phyloP scores from a whole-genome alignment of 2,113 vertebrate genomes.

The Melanocharis versteri region DNA sequence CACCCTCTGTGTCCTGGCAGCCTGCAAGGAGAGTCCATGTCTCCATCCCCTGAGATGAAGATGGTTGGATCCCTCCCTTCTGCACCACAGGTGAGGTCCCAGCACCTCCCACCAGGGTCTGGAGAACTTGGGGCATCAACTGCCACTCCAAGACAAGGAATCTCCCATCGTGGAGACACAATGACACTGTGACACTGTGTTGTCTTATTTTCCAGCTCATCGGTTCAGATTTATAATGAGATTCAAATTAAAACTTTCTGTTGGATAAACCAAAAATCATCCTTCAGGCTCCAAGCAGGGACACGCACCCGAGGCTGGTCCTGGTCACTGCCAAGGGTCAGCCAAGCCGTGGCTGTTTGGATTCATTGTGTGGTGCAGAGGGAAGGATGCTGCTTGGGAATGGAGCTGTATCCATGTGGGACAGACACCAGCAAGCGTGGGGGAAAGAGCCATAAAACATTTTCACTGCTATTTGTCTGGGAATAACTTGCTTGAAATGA shows the following conservation, averaged over 20 bases:
- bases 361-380: not conserved
- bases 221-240: not conserved
- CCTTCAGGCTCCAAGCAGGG: not conserved
- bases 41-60: not conserved
- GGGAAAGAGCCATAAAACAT: not conserved
- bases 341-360: rapidly evolving
- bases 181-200: rapidly evolving
- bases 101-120: not conserved
- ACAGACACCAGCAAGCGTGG: rapidly evolving
- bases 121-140: not conserved
- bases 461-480: not conserved
- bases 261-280: rapidly evolving
- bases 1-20: not conserved
- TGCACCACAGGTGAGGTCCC: not conserved
- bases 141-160: not conserved
- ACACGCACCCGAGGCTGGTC: rapidly evolving
- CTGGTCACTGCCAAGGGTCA: not conserved
- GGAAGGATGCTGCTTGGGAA: not conserved
- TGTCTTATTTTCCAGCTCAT: not conserved
- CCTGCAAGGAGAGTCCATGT: not conserved
- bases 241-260: not conserved
- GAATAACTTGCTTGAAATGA: not conserved
- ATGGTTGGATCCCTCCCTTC: not conserved
- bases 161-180: rapidly evolving
- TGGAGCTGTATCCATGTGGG: not conserved